A percentile compares a stretch with the other conserved stretches of the same genome.
These are phyloP conservation scores for Erythrocercus mccallii DNA, from an alignment of 2,113 vertebrate species.

Conservation along the genomic window DNA sequence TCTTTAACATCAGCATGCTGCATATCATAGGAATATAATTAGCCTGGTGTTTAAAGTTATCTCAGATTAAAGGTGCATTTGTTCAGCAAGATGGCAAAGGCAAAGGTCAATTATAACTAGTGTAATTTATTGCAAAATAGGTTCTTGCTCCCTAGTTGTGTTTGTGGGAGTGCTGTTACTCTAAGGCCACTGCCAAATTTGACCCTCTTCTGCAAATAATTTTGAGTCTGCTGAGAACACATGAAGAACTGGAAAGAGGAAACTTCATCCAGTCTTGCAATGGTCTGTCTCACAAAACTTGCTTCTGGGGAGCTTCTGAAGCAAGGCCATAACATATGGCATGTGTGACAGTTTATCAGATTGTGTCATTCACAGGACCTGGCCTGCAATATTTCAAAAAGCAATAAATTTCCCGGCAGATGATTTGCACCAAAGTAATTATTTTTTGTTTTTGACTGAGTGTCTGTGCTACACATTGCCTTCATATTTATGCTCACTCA, in stretches of 20 bases:
- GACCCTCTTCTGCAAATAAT: background rate
- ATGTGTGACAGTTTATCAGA: background rate
- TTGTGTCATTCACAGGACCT: background rate
- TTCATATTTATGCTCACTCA: background rate
- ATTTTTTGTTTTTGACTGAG: background rate
- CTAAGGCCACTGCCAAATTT: background rate
- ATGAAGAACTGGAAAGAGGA: background rate
- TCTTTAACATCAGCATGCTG: background rate
- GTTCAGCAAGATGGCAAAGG: background rate
- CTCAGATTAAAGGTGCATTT: background rate
- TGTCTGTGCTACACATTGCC: background rate
- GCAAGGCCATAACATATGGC: background rate
- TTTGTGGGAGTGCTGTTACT: background rate
- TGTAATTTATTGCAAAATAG: background rate
- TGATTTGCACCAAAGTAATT: background rate
- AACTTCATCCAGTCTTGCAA: background rate
- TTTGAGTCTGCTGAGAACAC: background rate
- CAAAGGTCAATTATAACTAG: background rate
- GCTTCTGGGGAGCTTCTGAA: background rate
- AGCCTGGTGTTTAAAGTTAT: background rate
- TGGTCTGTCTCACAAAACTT: background rate
- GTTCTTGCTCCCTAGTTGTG: background rate
- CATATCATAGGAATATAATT: background rate
- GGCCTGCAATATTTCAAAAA: background rate
- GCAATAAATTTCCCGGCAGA: background rate